phyloP scores from a whole-genome alignment of 2,113 vertebrate genomes.

The Fukomys damarensis region DNA sequence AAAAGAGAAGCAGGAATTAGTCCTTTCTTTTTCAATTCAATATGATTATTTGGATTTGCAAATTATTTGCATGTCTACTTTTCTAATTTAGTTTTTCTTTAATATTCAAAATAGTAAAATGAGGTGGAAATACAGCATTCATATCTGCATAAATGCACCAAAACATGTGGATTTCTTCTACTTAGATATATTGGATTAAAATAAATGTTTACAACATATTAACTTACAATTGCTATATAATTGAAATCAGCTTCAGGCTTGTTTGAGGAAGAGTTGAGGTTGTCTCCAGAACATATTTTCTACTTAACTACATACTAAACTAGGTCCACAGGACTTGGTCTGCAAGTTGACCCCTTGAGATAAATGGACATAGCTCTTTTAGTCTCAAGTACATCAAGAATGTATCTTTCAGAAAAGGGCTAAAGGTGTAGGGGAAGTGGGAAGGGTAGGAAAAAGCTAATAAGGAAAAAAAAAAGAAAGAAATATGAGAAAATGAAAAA shows the following conservation, averaged over 20 bases:
- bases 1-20: neutral
- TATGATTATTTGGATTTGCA: neutral
- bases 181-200: neutral
- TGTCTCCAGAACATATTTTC: neutral
- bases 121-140: neutral
- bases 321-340: neutral
- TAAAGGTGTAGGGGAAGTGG: too few species aligned
- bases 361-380: neutral
- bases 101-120: neutral
- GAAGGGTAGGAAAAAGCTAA: too few species aligned
- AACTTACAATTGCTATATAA: neutral
- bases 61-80: neutral
- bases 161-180: neutral
- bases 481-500: too few species aligned
- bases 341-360: neutral
- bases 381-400: neutral
- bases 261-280: neutral
- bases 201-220: neutral
- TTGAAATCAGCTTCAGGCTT: neutral
- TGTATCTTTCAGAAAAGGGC: too few species aligned
- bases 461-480: too few species aligned
- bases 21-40: neutral
- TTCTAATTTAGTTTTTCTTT: slow-evolving; percentile 4
- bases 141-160: neutral
- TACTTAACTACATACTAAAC: neutral